Evolutionary conservation across 2,888 invertebrate genomes (phyloP).

Genomic region (Drosophila kambysellisi): DNA sequence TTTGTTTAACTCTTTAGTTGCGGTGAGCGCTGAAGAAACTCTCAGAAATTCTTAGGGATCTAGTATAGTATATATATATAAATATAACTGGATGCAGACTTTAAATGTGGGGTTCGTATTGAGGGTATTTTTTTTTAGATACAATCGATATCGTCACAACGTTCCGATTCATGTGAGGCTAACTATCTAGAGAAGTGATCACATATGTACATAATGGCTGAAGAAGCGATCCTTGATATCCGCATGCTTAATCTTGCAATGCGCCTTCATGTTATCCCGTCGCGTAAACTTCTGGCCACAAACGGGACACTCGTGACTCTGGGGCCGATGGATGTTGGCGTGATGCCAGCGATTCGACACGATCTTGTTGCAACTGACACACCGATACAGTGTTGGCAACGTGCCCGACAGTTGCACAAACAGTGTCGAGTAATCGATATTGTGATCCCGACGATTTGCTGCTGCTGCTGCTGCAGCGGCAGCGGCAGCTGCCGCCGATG

Average conservation of each 20-base stretch:
- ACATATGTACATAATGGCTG: slow-evolving; percentile 86
- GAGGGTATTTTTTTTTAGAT: slow-evolving; percentile 1
- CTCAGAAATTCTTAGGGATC: slow-evolving; percentile 44
- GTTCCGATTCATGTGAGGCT: slow-evolving; percentile 1
- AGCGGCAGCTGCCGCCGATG: slow-evolving; percentile 70
- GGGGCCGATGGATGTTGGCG: slow-evolving; percentile 87
- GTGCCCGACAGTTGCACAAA: slow-evolving; percentile 85
- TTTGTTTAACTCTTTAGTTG: slow-evolving; percentile 42
- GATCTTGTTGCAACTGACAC: slow-evolving; percentile 87
- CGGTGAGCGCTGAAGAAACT: slow-evolving; percentile 49
- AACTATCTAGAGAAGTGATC: slow-evolving; percentile 84
- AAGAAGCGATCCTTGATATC: slow-evolving; percentile 86
- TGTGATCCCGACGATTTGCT: slow-evolving; percentile 85
- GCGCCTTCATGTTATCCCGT: slow-evolving; percentile 88
- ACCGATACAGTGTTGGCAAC: slow-evolving; percentile 86
- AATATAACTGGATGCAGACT: slow-evolving; percentile 33
- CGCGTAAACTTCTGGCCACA: slow-evolving; percentile 88
- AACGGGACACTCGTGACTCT: slow-evolving; percentile 87
- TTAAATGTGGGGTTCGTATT: neutral
- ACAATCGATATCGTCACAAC: slow-evolving; percentile 9
- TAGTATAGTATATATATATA: slow-evolving; percentile 22
- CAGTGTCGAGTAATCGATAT: slow-evolving; percentile 85
- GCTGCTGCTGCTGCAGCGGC: slow-evolving; percentile 81
- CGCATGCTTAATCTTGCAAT: slow-evolving; percentile 88
- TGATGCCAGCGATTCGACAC: slow-evolving; percentile 89